These are phyloP conservation scores for Drosophila gaucha DNA, from an alignment of 2,888 invertebrate genomes.

Conservation along the genomic window DNA sequence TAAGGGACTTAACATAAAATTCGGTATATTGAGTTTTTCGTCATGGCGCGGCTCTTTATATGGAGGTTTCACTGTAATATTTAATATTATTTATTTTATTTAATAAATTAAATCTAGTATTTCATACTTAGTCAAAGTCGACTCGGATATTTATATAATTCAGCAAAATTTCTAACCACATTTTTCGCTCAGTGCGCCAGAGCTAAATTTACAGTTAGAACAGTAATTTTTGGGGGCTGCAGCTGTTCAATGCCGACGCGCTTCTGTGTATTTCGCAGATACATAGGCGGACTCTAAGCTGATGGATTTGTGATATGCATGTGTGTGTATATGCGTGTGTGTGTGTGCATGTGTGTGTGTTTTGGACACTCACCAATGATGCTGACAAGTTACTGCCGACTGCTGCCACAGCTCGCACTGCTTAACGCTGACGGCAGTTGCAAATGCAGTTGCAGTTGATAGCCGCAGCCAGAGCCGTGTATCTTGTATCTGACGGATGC, in stretches of 20 bases:
- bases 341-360: slow-evolving; percentile 10
- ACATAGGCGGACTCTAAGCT: slow-evolving; percentile 17
- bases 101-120: no score
- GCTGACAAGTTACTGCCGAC: slow-evolving; percentile 44
- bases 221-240: slow-evolving; percentile 7
- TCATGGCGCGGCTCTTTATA: no score
- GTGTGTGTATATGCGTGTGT: not conserved
- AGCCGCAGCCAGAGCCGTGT: slow-evolving; percentile 19
- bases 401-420: slow-evolving; percentile 9
- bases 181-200: not conserved
- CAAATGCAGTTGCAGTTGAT: slow-evolving; percentile 38
- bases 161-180: not conserved
- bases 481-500: slow-evolving; percentile 30
- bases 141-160: no score
- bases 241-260: slow-evolving; percentile 17
- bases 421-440: slow-evolving; percentile 17
- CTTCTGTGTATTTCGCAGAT: slow-evolving; percentile 12
- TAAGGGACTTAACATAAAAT: no score
- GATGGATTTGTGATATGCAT: slow-evolving; percentile 11
- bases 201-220: slow-evolving; percentile 3
- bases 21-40: no score
- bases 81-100: no score
- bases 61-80: no score
- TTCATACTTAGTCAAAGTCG: no score
- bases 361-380: slow-evolving; percentile 45